Evolutionary conservation across 2,113 vertebrate species (phyloP).

Genomic region (Cheilinus undulatus): DNA sequence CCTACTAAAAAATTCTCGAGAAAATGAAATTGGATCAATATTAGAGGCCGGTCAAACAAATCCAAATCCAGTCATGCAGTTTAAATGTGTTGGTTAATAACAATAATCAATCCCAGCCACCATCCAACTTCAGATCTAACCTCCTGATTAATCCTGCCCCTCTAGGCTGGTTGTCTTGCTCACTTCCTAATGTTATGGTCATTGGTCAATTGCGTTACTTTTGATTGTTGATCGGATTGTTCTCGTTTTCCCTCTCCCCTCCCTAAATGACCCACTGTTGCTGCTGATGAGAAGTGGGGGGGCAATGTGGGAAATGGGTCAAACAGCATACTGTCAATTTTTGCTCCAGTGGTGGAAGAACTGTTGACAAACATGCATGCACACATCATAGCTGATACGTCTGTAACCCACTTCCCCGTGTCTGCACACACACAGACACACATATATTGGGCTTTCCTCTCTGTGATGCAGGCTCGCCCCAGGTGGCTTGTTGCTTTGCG

Average conservation of each 20-base stretch:
- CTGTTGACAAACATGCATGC: conserved; percentile 23
- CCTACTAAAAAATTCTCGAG: not conserved
- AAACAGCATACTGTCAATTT: conserved; percentile 23
- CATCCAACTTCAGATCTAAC: conserved; percentile 42
- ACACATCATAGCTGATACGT: conserved; percentile 28
- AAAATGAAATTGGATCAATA: conserved; percentile 31
- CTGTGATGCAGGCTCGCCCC: conserved; percentile 38
- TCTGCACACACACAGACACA: conserved; percentile 15
- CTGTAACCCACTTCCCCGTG: conserved; percentile 50
- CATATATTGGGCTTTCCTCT: conserved; percentile 16
- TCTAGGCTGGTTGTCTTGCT: conserved; percentile 36
- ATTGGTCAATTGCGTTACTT: conserved; percentile 33
- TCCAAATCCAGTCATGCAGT: conserved; percentile 35
- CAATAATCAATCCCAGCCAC: conserved; percentile 59
- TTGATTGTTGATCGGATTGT: conserved; percentile 40
- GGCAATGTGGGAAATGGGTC: conserved; percentile 65
- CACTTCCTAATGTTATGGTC: conserved; percentile 52
- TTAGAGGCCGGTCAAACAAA: conserved; percentile 19
- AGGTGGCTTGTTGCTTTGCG: conserved; percentile 75
- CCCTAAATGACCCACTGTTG: conserved; percentile 41
- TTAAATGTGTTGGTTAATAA: conserved; percentile 37
- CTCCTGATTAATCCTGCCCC: not conserved
- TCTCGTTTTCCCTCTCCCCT: not conserved
- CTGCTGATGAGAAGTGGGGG: conserved; percentile 46
- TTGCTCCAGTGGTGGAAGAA: conserved; percentile 28